Conservation (phyloP, 2,113 vertebrate genomes). For the Axis porcinus region DNA sequence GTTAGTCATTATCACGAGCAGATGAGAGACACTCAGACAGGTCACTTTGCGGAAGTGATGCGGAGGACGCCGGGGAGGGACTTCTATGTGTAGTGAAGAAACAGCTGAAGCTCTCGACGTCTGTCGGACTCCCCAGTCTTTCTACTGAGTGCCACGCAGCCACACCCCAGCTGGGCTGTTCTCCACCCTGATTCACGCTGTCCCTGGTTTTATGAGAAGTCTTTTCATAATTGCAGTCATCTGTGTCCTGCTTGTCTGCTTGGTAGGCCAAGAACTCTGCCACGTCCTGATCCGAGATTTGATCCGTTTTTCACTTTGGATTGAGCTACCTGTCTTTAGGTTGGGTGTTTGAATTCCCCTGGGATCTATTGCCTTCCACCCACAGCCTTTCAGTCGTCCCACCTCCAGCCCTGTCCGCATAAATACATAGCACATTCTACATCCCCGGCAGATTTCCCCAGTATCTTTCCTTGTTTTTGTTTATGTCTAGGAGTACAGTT, state of each 20-base stretch:
- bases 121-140: background rate
- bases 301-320: background rate
- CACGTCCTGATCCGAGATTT: background rate
- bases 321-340: background rate
- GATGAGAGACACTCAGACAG: background rate
- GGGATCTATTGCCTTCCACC: background rate
- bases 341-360: background rate
- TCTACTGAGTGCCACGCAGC: background rate
- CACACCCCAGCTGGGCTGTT: background rate
- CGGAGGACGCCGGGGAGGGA: background rate
- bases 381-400: background rate
- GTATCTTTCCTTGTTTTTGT: background rate
- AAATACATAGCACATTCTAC: background rate
- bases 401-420: background rate
- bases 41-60: background rate
- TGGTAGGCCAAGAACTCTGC: background rate
- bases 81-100: background rate
- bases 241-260: background rate
- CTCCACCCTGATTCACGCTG: background rate
- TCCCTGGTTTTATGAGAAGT: slow-evolving; percentile 18
- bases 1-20: background rate
- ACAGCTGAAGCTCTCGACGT: rapidly evolving
- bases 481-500: background rate
- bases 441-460: background rate
- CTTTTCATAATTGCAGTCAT: slow-evolving; percentile 7